phyloP scores from a whole-genome alignment of 1,140 invertebrate species.

The Psilanteris sp. region DNA sequence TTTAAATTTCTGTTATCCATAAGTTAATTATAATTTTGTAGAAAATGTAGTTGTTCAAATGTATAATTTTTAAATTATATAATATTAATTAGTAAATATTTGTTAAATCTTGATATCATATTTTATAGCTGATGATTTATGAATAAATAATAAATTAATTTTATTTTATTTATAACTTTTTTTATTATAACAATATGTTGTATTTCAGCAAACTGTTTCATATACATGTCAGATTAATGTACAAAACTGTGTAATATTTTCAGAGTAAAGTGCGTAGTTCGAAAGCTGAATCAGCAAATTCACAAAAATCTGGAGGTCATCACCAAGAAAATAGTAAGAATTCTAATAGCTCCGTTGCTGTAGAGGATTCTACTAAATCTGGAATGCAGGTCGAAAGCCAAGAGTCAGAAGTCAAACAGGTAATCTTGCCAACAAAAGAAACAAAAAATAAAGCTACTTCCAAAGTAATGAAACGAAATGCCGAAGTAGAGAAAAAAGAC shows the following conservation, averaged over 20 bases:
- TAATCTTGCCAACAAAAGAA: constrained; percentile 34
- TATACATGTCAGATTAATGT: too few relatives aligned
- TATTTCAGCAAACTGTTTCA: too few relatives aligned
- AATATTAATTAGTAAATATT: too few relatives aligned
- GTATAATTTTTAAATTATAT: too few relatives aligned
- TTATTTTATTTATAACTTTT: too few relatives aligned
- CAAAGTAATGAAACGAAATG: constrained; percentile 33
- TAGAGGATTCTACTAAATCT: constrained; percentile 12
- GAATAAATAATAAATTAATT: too few relatives aligned
- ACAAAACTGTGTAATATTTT: background rate
- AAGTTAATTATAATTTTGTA: too few relatives aligned
- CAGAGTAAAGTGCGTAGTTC: constrained; percentile 42
- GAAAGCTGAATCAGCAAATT: constrained; percentile 19
- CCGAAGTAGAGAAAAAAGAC: constrained; percentile 42
- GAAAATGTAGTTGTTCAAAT: too few relatives aligned
- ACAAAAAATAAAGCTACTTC: constrained; percentile 14
- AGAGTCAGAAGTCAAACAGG: constrained; percentile 27
- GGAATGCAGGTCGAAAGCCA: constrained; percentile 32
- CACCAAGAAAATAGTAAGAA: constrained; percentile 41
- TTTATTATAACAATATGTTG: too few relatives aligned
- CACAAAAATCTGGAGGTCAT: constrained; percentile 9
- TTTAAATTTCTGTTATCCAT: too few relatives aligned
- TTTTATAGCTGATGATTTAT: too few relatives aligned
- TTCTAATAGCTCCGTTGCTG: background rate
- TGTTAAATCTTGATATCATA: too few relatives aligned